Base-by-base conservation (phyloP, 2,888 invertebrate species). In the Agonopterix subpropinquella region DNA sequence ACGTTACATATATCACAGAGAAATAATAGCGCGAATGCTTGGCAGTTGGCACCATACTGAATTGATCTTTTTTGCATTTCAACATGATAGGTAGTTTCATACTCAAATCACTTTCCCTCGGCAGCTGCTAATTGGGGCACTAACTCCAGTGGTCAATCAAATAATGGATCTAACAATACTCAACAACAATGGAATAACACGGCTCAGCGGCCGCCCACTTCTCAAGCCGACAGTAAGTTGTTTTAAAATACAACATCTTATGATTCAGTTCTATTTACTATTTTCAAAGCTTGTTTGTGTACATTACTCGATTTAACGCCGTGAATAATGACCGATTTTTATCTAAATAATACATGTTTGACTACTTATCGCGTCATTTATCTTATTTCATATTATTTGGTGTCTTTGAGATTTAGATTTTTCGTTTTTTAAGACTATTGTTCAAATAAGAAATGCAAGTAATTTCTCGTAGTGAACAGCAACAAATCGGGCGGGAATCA, bases 181-280 rank as follows among this genome's bases (percentile, higher is more conserved):
- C 85, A 86, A 72, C 85, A 85, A 72, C 89, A 88, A 73, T 89
- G 89, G 89, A 85, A 81, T 69, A 88, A 73, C 64, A 68, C 80
- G 57, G 80, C 78, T 58, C 89, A 89, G 64, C 80, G 89, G 53
- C 89, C 89, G 61, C 89, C 89, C 55, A 79, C 84, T 68, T 86
- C 89, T 57, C 89, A 89, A 74, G 80, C 88, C 50, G 89, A 89
- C 73, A 77, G 89, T 89, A 75, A 77, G 81, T 80, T 65, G 62
- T 70, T 69, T 65, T 67, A 18, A 47, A 52, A 64, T 56, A 55
- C 57, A 58, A 56, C 57, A 42, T 52, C 54, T 54, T 51, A 61
- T 68, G 63, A 67, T 63, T 59, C 65, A 62, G 65, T 61, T 58
- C 56, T 57, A 58, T 62, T 28, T 64, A 57, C 61, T 56, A 64